These are phyloP conservation scores for Drosophila navojoa DNA, from an alignment of 1,140 invertebrate genomes.

Conservation along the genomic window DNA sequence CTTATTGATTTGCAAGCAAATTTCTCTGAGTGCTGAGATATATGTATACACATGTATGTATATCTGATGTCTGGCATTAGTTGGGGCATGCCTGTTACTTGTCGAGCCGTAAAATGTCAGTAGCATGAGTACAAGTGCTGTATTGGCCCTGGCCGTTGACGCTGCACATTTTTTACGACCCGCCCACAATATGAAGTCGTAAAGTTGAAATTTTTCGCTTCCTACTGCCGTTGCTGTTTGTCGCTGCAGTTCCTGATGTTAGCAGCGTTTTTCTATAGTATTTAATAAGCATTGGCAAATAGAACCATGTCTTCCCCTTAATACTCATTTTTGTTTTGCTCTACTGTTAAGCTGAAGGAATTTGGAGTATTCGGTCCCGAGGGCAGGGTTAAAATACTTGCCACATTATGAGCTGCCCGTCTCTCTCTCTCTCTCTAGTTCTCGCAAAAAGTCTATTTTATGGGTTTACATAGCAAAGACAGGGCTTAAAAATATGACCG, in stretches of 20 bases:
- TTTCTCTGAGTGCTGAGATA: slow-evolving; percentile 7
- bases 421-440: background rate
- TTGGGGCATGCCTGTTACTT: slow-evolving; percentile 49
- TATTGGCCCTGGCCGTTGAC: slow-evolving; percentile 57
- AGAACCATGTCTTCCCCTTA: slow-evolving; percentile 5
- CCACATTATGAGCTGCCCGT: slow-evolving; percentile 32
- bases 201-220: slow-evolving; percentile 79
- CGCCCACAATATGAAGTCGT: slow-evolving; percentile 81
- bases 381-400: slow-evolving; percentile 13
- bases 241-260: slow-evolving; percentile 44
- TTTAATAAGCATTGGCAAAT: slow-evolving; percentile 78
- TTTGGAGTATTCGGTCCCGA: slow-evolving; percentile 37
- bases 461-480: slow-evolving; percentile 45
- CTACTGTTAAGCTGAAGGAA: slow-evolving; percentile 48
- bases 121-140: slow-evolving; percentile 31
- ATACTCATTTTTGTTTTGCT: slow-evolving; percentile 2
- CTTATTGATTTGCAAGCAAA: background rate
- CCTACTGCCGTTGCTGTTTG: slow-evolving; percentile 46
- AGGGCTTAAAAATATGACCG: slow-evolving; percentile 51
- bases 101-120: slow-evolving; percentile 67
- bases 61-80: slow-evolving; percentile 68
- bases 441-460: slow-evolving; percentile 58
- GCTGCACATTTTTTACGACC: slow-evolving; percentile 76
- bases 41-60: slow-evolving; percentile 1
- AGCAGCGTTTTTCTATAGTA: slow-evolving; percentile 65